A percentile compares a stretch with the other conserved stretches of the same genome.
These are phyloP conservation scores for Pogonomyrmex barbatus DNA, from an alignment of 1,140 invertebrate species.

Conservation along the genomic window DNA sequence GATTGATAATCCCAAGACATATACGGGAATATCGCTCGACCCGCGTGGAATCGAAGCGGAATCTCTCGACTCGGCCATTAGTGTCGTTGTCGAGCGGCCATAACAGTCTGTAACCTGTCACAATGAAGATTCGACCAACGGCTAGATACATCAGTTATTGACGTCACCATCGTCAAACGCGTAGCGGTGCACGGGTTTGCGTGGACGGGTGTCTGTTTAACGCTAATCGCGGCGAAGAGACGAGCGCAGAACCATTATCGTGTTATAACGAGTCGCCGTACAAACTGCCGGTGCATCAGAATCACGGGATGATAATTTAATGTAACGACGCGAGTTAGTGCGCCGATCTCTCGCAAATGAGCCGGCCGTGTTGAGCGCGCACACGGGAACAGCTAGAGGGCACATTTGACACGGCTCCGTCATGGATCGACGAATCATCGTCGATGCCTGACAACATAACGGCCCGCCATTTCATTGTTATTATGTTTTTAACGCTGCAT, in stretches of 20 bases:
- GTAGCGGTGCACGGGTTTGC: constrained; percentile 56
- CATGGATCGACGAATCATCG: constrained; percentile 84
- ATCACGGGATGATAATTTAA: constrained; percentile 77
- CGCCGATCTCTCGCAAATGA: constrained; percentile 76
- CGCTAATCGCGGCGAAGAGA: constrained; percentile 71
- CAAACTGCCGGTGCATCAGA: constrained; percentile 74
- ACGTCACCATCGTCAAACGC: constrained; percentile 59
- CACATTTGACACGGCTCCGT: constrained; percentile 83
- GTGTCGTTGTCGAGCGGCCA: constrained; percentile 46
- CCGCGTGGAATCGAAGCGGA: background rate
- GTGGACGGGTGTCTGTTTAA: constrained; percentile 64
- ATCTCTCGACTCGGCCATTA: constrained; percentile 45
- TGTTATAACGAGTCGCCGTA: constrained; percentile 76
- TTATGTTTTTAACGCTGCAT: constrained; percentile 53
- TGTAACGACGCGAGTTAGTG: constrained; percentile 74
- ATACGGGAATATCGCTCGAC: background rate
- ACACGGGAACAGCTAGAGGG: constrained; percentile 76
- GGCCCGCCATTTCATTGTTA: constrained; percentile 54
- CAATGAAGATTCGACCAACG: constrained; percentile 57
- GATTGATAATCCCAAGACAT: constrained; percentile 26
- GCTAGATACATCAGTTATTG: constrained; percentile 62
- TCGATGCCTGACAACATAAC: constrained; percentile 54
- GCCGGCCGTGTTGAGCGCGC: constrained; percentile 75
- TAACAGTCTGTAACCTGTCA: constrained; percentile 60
- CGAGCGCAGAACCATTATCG: constrained; percentile 72